Conservation (phyloP, 2,797 vertebrate genomes). For the Neosilurus hyrtlii region DNA sequence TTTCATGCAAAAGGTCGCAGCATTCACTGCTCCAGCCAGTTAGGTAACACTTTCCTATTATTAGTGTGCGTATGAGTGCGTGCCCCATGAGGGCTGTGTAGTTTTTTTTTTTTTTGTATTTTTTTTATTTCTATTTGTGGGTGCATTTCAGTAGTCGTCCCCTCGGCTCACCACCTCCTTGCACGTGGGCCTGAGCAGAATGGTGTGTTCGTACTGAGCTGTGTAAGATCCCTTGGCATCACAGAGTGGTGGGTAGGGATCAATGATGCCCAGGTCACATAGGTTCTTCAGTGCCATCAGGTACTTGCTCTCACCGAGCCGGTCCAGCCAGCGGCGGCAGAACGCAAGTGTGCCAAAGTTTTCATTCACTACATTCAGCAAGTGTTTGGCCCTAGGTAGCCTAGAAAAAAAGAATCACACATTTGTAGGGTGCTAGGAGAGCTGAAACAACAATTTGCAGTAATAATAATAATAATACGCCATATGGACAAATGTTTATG, state of each 20-base stretch:
- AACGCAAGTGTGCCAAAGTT: constrained; percentile 98
- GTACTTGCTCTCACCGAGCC: constrained; percentile 97
- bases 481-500: no score
- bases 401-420: constrained; percentile 61
- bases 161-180: constrained; percentile 99
- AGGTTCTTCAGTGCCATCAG: constrained; percentile 99
- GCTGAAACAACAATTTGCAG: no score
- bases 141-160: constrained; percentile 83
- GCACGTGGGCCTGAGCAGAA: constrained; percentile 93
- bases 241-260: constrained; percentile 94
- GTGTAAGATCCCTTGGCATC: constrained; percentile 98
- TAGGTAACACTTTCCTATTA: background rate
- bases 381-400: constrained; percentile 93
- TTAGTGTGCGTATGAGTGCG: constrained; percentile 19
- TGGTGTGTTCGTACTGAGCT: constrained; percentile 98
- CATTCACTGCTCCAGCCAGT: constrained; percentile 18
- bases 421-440: background rate
- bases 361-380: constrained; percentile 95
- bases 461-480: no score
- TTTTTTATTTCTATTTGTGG: background rate
- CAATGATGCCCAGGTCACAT: constrained; percentile 97
- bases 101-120: background rate
- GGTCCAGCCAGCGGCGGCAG: constrained; percentile 97
- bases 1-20: constrained; percentile 38
- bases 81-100: background rate